Percentiles rank a stretch among this genome's conserved stretches.
These are phyloP conservation scores for Eueides isabella DNA, from an alignment of 1,140 invertebrate genomes.

Conservation along the genomic window DNA sequence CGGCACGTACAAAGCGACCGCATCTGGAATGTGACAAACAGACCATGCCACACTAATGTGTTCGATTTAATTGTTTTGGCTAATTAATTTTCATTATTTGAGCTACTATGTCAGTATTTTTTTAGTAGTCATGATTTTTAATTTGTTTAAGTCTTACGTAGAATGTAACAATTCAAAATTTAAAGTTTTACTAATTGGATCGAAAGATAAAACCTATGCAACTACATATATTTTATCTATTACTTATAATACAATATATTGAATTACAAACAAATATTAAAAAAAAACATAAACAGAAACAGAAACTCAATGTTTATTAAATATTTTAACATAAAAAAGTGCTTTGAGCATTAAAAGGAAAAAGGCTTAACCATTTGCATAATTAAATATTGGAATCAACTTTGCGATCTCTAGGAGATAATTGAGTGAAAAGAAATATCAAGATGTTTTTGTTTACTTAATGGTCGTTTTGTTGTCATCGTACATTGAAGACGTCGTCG, in stretches of 20 bases:
- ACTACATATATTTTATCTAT: too few relatives aligned
- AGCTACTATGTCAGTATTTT: not conserved
- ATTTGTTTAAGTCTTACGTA: too few relatives aligned
- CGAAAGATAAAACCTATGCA: too few relatives aligned
- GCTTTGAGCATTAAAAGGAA: slow-evolving; percentile 9
- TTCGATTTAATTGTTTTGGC: slow-evolving; percentile 42
- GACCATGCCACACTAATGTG: slow-evolving; percentile 28
- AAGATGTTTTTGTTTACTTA: slow-evolving; percentile 50
- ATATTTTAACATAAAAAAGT: not conserved
- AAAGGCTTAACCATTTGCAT: slow-evolving; percentile 54
- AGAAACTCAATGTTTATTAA: not conserved
- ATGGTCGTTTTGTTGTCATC: slow-evolving; percentile 42
- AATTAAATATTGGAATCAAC: slow-evolving; percentile 71
- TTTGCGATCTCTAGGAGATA: slow-evolving; percentile 51
- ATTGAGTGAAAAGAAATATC: slow-evolving; percentile 49
- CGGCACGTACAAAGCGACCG: slow-evolving; percentile 47
- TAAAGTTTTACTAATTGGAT: too few relatives aligned
- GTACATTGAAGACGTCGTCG: slow-evolving; percentile 1
- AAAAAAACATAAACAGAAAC: not conserved
- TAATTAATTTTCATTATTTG: slow-evolving; percentile 33
- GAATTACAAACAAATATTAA: too few relatives aligned
- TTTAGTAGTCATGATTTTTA: not conserved
- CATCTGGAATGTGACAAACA: slow-evolving; percentile 44
- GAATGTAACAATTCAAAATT: too few relatives aligned
- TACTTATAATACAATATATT: too few relatives aligned